These are phyloP conservation scores for Anguilla japonica DNA, from an alignment of 2,113 vertebrate genomes.

Conservation along the genomic window DNA sequence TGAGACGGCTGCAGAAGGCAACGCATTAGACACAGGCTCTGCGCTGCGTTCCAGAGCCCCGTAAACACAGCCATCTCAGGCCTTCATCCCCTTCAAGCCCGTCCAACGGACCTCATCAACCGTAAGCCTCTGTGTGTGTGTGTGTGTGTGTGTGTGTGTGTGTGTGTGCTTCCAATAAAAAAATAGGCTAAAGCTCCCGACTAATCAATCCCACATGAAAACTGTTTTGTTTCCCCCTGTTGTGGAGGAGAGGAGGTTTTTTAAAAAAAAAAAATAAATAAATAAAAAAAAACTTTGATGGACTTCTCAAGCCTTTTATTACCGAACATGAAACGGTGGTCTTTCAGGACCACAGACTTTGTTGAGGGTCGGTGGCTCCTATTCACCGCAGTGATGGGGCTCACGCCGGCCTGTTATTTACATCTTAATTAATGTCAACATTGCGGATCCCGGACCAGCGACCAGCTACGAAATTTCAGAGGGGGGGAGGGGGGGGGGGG, in stretches of 20 bases:
- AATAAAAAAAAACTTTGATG: conserved; percentile 22
- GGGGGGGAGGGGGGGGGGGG: conserved; percentile 37
- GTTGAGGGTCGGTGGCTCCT: conserved; percentile 22
- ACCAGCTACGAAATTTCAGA: conserved; percentile 32
- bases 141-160: background rate
- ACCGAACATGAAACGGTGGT: conserved; percentile 49
- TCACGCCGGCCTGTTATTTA: conserved; percentile 29
- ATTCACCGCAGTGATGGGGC: conserved; percentile 45
- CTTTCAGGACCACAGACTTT: conserved; percentile 24
- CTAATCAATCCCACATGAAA: conserved; percentile 49
- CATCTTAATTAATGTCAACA: conserved; percentile 27
- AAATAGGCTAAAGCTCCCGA: conserved; percentile 36
- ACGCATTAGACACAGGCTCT: conserved; percentile 8
- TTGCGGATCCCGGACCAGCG: conserved; percentile 37
- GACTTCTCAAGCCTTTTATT: conserved; percentile 43
- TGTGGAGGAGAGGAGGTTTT: conserved; percentile 22
- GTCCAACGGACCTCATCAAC: background rate
- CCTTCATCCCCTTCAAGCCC: background rate
- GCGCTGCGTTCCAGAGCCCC: background rate
- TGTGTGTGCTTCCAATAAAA: conserved; percentile 26
- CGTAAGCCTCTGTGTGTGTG: conserved; percentile 4
- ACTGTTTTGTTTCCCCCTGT: conserved; percentile 25
- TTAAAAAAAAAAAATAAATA: background rate
- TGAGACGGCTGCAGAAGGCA: background rate
- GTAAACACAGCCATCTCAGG: background rate